Evolutionary conservation across 2,797 vertebrate species (phyloP).

Genomic region (Neopelma chrysocephalum): DNA sequence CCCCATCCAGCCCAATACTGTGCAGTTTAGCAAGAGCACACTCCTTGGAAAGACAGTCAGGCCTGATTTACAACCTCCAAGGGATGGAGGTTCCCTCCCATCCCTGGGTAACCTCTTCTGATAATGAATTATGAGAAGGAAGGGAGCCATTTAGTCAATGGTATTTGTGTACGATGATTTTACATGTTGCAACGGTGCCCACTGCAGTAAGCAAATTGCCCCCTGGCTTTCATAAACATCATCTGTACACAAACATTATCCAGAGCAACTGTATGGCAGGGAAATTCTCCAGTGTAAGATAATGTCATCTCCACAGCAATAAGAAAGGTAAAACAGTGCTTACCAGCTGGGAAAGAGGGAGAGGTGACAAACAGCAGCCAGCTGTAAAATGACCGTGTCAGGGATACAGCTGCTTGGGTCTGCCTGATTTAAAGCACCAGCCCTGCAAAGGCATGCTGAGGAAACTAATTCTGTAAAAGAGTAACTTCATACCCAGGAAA

Average conservation of each 20-base stretch:
- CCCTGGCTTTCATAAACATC: slow-evolving; percentile 68
- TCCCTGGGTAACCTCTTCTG: not conserved
- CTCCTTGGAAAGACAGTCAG: not conserved
- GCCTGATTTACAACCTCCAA: slow-evolving; percentile 12
- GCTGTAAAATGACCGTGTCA: slow-evolving; percentile 57
- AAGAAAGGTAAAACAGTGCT: slow-evolving; percentile 54
- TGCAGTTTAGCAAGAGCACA: accelerated
- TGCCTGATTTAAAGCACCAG: slow-evolving; percentile 62
- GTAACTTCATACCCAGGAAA: slow-evolving; percentile 17
- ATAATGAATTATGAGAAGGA: slow-evolving; percentile 48
- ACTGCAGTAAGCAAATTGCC: slow-evolving; percentile 53
- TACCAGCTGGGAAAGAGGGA: slow-evolving; percentile 47
- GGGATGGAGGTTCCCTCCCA: not conserved
- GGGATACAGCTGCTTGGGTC: slow-evolving; percentile 37
- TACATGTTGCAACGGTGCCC: slow-evolving; percentile 42
- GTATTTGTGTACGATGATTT: slow-evolving; percentile 54
- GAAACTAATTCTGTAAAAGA: slow-evolving; percentile 21
- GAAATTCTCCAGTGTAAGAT: slow-evolving; percentile 63
- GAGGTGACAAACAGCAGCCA: slow-evolving; percentile 56
- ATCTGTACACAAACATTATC: slow-evolving; percentile 68
- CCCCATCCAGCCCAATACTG: not conserved
- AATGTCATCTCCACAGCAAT: slow-evolving; percentile 61
- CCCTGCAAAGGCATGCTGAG: slow-evolving; percentile 18
- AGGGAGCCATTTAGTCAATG: slow-evolving; percentile 49
- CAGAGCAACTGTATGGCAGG: slow-evolving; percentile 24